A percentile compares a stretch with the other conserved stretches of the same genome.
phyloP scores from a whole-genome alignment of 2,888 invertebrate species.

The Laspeyria flexula region DNA sequence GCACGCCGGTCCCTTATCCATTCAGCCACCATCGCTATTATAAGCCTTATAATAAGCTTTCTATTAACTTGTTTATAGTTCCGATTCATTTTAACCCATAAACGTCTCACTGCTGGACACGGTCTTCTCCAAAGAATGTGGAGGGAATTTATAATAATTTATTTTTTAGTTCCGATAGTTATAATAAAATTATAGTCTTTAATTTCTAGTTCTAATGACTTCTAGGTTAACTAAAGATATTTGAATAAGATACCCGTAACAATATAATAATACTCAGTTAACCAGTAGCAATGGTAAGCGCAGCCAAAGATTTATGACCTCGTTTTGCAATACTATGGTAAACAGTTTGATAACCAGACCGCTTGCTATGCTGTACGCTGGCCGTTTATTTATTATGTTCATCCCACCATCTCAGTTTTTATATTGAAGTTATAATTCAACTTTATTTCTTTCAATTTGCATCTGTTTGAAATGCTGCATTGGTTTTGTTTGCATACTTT shows the following conservation, averaged over 20 bases:
- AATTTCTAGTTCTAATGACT: too few relatives aligned
- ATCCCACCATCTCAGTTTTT: conserved; percentile 27
- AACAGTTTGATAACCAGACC: conserved; percentile 33
- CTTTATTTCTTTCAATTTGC: conserved; percentile 44
- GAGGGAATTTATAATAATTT: too few relatives aligned
- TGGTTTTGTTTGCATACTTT: not conserved
- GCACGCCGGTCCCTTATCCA: too few relatives aligned
- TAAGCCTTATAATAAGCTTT: too few relatives aligned
- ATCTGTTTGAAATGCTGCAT: conserved; percentile 18
- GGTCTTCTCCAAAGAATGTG: too few relatives aligned
- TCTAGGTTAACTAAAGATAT: too few relatives aligned
- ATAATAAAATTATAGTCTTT: too few relatives aligned
- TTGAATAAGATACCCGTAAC: not conserved
- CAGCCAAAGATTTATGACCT: conserved; percentile 24
- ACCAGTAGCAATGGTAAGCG: not conserved
- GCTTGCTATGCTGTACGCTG: conserved; percentile 21
- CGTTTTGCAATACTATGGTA: conserved; percentile 38
- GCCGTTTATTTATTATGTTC: conserved; percentile 42
- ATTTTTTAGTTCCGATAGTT: too few relatives aligned
- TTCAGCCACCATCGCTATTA: too few relatives aligned
- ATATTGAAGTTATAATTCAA: conserved; percentile 42
- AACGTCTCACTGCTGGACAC: too few relatives aligned
- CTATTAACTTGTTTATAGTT: too few relatives aligned
- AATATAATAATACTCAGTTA: not conserved
- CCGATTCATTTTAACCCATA: too few relatives aligned